Percentiles rank a stretch among this genome's conserved stretches.
Conservation (phyloP, 1,140 invertebrate species). For the Pentalonia nigronervosa region DNA sequence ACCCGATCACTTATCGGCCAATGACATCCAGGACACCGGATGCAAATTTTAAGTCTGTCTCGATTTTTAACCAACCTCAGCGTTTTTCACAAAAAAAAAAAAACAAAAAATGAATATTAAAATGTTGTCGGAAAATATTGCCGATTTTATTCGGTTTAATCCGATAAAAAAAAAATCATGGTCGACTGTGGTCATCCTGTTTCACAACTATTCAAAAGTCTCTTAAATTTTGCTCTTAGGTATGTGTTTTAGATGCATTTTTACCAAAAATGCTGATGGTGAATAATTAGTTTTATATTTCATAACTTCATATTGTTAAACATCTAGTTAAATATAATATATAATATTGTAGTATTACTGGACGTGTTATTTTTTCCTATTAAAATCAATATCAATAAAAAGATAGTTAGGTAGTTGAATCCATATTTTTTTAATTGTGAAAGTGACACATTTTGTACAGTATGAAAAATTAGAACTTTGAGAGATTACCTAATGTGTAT, state of each 20-base stretch:
- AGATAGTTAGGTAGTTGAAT: no score
- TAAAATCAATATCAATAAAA: background rate
- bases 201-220: background rate
- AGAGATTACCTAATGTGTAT: no score
- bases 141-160: background rate
- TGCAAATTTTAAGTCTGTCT: constrained; percentile 33
- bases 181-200: background rate
- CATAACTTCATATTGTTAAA: background rate
- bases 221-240: background rate
- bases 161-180: constrained; percentile 17
- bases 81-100: background rate
- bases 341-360: no score
- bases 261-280: background rate
- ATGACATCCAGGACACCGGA: constrained; percentile 7
- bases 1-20: constrained; percentile 14
- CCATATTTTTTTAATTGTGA: background rate
- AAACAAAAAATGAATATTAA: constrained; percentile 19
- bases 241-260: background rate
- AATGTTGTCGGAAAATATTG: background rate
- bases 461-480: no score
- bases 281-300: background rate
- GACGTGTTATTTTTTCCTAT: background rate
- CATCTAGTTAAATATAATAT: no score
- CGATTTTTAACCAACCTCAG: background rate
- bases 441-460: no score